These are phyloP conservation scores for Polia nebulosa DNA, from an alignment of 2,888 invertebrate genomes.

Conservation along the genomic window DNA sequence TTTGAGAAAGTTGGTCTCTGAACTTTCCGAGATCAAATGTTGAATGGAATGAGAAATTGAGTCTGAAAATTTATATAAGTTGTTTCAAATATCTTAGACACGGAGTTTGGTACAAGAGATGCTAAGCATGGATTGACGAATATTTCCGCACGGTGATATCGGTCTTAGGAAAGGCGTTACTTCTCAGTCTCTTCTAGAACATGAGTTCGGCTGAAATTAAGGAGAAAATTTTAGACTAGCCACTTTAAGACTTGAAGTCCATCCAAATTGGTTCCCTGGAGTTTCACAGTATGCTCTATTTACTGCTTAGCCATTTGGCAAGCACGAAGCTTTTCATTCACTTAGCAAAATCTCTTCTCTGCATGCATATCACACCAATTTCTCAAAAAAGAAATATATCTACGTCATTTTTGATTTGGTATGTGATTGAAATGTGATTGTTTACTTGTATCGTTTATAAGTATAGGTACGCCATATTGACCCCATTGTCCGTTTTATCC, in stretches of 20 bases:
- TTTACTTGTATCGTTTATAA: slow-evolving; percentile 14
- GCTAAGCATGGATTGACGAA: neutral
- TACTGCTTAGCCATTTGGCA: slow-evolving; percentile 4
- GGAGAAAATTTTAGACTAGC: too few species aligned
- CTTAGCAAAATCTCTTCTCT: neutral
- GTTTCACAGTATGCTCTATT: neutral
- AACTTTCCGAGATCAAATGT: neutral
- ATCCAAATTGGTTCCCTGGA: slow-evolving; percentile 2
- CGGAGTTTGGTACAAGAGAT: neutral
- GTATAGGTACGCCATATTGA: slow-evolving; percentile 46
- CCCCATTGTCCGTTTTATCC: slow-evolving; percentile 41
- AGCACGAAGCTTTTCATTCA: neutral
- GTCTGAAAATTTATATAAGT: neutral
- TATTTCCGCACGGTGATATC: neutral
- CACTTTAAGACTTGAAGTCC: neutral
- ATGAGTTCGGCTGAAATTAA: too few species aligned
- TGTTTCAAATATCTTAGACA: neutral
- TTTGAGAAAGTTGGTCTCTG: neutral
- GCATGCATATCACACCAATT: neutral
- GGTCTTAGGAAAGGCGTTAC: neutral
- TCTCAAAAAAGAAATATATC: too few species aligned
- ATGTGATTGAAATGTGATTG: slow-evolving; percentile 23
- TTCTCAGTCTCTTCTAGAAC: too few species aligned
- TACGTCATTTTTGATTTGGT: too few species aligned
- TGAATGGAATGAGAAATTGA: neutral